phyloP scores from a whole-genome alignment of 2,888 invertebrate species.

The Phanerotoma sp. region DNA sequence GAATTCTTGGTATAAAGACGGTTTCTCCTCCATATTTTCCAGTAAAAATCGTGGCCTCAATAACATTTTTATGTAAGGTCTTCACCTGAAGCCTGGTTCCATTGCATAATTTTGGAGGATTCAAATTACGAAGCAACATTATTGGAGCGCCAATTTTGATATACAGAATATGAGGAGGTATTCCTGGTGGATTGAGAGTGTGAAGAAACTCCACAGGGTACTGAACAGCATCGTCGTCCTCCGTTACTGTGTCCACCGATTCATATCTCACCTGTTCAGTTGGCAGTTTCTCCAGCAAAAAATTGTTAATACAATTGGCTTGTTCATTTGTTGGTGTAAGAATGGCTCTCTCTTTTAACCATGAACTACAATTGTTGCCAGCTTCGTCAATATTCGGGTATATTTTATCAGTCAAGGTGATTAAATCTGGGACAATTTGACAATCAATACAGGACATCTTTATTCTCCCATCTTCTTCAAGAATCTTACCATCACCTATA shows the following conservation, averaged over 20 bases:
- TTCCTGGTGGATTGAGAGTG: neutral
- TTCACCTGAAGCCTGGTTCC: too few species aligned
- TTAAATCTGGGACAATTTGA: neutral
- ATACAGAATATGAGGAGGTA: neutral
- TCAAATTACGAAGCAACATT: too few species aligned
- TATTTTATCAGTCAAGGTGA: neutral
- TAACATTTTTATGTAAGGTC: too few species aligned
- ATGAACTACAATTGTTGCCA: neutral
- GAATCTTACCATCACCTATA: neutral
- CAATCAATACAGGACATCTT: neutral
- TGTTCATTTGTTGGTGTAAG: neutral
- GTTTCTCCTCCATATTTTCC: too few species aligned
- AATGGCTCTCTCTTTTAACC: neutral
- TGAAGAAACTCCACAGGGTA: neutral
- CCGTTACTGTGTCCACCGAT: neutral
- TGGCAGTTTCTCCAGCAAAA: neutral
- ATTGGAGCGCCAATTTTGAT: too few species aligned
- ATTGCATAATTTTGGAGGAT: too few species aligned
- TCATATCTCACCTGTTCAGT: neutral
- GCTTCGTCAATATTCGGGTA: neutral
- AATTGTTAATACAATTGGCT: neutral
- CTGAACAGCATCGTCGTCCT: neutral
- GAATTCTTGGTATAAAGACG: too few species aligned
- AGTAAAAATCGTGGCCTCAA: too few species aligned
- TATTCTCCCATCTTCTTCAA: neutral